These are phyloP conservation scores for Gryllus bimaculatus DNA, from an alignment of 1,140 invertebrate genomes.

Conservation along the genomic window DNA sequence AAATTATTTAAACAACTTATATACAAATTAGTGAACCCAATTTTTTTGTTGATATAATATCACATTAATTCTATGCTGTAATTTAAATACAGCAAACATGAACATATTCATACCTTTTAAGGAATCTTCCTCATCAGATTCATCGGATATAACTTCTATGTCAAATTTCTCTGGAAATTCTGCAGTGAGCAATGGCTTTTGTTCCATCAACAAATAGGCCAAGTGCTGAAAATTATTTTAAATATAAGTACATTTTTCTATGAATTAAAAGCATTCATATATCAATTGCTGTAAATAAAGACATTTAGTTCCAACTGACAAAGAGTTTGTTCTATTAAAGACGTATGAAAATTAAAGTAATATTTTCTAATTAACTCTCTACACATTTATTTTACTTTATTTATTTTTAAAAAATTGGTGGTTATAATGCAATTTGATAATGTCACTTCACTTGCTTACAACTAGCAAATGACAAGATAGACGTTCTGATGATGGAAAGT, in stretches of 20 bases:
- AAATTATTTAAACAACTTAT: neutral
- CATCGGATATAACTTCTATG: slow-evolving; percentile 25
- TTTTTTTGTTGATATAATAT: neutral
- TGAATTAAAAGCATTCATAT: neutral
- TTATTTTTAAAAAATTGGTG: too few relatives aligned
- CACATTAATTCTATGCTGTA: neutral
- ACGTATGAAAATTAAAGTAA: neutral
- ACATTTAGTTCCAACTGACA: neutral
- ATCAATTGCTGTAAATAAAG: neutral
- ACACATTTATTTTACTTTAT: neutral
- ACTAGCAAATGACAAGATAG: too few relatives aligned
- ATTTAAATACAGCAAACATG: neutral
- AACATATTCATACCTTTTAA: neutral
- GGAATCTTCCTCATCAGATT: slow-evolving; percentile 37
- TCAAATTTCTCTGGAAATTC: slow-evolving; percentile 28
- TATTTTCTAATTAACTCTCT: neutral
- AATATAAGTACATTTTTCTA: neutral
- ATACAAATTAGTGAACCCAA: neutral
- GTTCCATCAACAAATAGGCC: slow-evolving; percentile 31
- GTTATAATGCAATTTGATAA: neutral
- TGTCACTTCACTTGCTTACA: too few relatives aligned
- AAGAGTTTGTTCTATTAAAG: neutral
- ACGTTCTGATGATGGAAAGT: too few relatives aligned
- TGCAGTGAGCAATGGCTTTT: slow-evolving; percentile 36
- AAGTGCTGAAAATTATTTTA: slow-evolving; percentile 31